A percentile compares a stretch with the other conserved stretches of the same genome.
These are phyloP conservation scores for Podarcis siculus DNA, from an alignment of 2,797 vertebrate genomes.

Conservation along the genomic window DNA sequence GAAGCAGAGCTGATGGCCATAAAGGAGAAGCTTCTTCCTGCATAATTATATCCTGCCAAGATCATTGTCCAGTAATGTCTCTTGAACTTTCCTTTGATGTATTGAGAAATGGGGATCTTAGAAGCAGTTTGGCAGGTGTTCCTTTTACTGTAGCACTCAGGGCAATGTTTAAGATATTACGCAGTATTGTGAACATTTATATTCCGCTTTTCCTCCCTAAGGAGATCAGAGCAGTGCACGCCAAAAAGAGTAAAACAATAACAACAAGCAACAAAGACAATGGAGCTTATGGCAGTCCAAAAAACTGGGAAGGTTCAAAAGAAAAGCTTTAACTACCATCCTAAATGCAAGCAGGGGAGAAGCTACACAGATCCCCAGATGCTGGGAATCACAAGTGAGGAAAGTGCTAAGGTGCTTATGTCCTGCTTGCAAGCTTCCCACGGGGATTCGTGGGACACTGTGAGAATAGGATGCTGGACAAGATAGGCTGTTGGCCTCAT, in stretches of 20 bases:
- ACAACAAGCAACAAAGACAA: neutral
- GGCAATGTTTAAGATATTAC: neutral
- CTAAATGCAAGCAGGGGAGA: neutral
- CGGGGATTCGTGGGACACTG: no score
- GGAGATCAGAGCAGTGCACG: neutral
- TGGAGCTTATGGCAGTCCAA: neutral
- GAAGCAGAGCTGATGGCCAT: conserved; percentile 33
- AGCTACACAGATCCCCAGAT: neutral
- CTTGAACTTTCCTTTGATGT: conserved; percentile 40
- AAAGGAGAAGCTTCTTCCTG: conserved; percentile 29
- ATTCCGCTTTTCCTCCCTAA: neutral
- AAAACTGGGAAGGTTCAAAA: neutral
- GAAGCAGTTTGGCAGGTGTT: conserved; percentile 1
- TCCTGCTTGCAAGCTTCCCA: no score
- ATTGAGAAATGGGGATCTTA: conserved; percentile 28
- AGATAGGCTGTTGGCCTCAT: no score
- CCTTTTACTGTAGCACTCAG: neutral
- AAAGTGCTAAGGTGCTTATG: no score
- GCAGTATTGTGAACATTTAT: neutral
- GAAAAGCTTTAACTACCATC: neutral
- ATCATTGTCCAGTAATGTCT: conserved; percentile 35
- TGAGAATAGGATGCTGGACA: no score
- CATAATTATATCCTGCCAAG: conserved; percentile 23
- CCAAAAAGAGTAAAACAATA: neutral
- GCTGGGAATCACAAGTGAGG: no score